Evolutionary conservation across 1,140 invertebrate species (phyloP).

Genomic region (Hyles euphorbiae): DNA sequence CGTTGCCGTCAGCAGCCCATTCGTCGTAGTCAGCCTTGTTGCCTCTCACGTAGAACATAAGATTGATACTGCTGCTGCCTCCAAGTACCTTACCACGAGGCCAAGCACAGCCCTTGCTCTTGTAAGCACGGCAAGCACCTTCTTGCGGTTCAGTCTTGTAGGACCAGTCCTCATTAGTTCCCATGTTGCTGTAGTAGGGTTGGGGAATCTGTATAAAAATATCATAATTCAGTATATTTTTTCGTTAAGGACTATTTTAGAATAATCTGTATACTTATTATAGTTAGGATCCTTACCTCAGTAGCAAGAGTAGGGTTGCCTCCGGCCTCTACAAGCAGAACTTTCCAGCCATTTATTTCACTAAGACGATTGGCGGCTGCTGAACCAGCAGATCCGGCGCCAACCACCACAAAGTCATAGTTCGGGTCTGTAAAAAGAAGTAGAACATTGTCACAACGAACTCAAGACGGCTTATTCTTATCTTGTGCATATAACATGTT

Average conservation of each 20-base stretch:
- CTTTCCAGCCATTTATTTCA: slow-evolving; percentile 82
- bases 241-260: background rate
- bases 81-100: slow-evolving; percentile 78
- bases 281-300: slow-evolving; percentile 1
- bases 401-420: slow-evolving; percentile 39
- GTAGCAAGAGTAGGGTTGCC: slow-evolving; percentile 30
- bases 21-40: slow-evolving; percentile 80
- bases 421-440: slow-evolving; percentile 35
- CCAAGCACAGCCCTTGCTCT: slow-evolving; percentile 63
- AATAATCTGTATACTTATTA: background rate
- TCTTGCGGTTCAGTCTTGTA: slow-evolving; percentile 74
- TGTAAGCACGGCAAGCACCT: slow-evolving; percentile 50
- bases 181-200: slow-evolving; percentile 34
- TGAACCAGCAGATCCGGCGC: slow-evolving; percentile 82
- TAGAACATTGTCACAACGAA: background rate
- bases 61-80: slow-evolving; percentile 80
- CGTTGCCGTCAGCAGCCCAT: slow-evolving; percentile 71
- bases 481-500: background rate
- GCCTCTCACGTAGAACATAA: slow-evolving; percentile 82
- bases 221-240: too few species aligned
- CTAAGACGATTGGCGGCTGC: slow-evolving; percentile 89
- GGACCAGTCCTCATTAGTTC: slow-evolving; percentile 72
- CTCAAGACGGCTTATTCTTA: too few species aligned
- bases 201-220: slow-evolving; percentile 28
- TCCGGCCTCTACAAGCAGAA: slow-evolving; percentile 78